These are phyloP conservation scores for Coturnix japonica DNA, from an alignment of 2,113 vertebrate genomes.

Conservation along the genomic window DNA sequence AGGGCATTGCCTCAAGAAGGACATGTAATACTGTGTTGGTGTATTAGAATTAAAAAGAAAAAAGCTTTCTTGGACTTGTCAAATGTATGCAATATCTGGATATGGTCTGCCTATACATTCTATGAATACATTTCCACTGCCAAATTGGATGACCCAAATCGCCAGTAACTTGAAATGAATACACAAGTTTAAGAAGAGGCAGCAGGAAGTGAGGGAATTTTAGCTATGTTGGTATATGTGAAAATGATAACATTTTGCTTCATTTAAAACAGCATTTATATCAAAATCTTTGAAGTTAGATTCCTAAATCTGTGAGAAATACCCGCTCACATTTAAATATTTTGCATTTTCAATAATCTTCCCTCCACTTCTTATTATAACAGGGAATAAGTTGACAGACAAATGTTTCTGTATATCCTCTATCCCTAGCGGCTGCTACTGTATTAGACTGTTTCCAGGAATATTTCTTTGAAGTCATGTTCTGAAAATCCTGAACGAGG, in stretches of 20 bases:
- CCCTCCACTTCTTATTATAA: neutral
- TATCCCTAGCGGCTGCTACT: constrained; percentile 18
- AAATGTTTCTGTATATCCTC: constrained; percentile 8
- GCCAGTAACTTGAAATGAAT: neutral
- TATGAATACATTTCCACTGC: neutral
- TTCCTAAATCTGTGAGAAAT: constrained; percentile 3
- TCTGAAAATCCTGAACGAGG: neutral
- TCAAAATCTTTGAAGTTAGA: neutral
- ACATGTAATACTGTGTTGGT: neutral
- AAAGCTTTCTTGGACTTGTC: constrained; percentile 7
- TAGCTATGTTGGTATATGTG: neutral
- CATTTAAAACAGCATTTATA: neutral
- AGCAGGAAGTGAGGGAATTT: neutral
- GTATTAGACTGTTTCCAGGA: constrained; percentile 12
- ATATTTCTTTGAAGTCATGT: neutral
- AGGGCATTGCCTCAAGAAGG: constrained; percentile 36
- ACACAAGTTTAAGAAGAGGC: neutral
- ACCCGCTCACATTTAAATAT: neutral
- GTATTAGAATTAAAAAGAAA: neutral
- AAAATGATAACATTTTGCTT: neutral
- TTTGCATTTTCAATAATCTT: neutral
- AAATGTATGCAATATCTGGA: neutral
- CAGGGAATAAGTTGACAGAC: neutral
- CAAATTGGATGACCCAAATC: neutral
- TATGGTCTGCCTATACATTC: neutral